These are phyloP conservation scores for Acanthurus tractus DNA, from an alignment of 2,797 vertebrate species.

Conservation along the genomic window DNA sequence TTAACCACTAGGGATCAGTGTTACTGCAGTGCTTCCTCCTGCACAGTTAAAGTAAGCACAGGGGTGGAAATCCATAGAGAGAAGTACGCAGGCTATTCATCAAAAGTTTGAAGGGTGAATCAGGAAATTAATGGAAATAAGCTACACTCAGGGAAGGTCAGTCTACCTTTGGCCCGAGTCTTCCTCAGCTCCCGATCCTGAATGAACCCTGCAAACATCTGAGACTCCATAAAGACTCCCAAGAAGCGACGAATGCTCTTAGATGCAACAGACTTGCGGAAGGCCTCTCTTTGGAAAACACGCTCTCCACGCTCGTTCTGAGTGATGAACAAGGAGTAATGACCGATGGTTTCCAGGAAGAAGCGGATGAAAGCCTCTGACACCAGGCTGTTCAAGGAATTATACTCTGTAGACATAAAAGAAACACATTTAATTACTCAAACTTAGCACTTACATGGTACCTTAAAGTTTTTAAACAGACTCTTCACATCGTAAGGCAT, in stretches of 20 bases:
- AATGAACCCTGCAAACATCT: conserved; percentile 99
- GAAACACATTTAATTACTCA: not conserved
- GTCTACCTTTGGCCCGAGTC: conserved; percentile 95
- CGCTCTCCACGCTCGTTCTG: conserved; percentile 95
- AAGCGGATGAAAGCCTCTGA: conserved; percentile 99
- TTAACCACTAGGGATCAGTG: conserved; percentile 78
- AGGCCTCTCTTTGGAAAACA: conserved; percentile 95
- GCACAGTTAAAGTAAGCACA: not conserved
- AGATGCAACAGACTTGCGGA: conserved; percentile 97
- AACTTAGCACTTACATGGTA: not conserved
- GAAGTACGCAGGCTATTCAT: conserved; percentile 4
- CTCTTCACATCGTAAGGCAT: conserved; percentile 2
- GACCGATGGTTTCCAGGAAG: conserved; percentile 98
- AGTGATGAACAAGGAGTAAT: conserved; percentile 97
- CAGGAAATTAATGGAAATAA: conserved; percentile 6
- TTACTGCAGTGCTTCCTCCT: conserved; percentile 37
- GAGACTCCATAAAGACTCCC: conserved; percentile 99
- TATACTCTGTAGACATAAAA: conserved; percentile 89
- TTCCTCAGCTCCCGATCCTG: conserved; percentile 97
- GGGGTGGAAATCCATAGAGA: conserved; percentile 9
- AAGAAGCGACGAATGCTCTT: conserved; percentile 98
- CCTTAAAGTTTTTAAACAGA: conserved; percentile 9
- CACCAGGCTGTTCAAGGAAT: conserved; percentile 95
- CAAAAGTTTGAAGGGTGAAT: conserved; percentile 7
- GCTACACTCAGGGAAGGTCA: not conserved